phyloP scores from a whole-genome alignment of 2,797 vertebrate species.

The Anguilla pacifica region DNA sequence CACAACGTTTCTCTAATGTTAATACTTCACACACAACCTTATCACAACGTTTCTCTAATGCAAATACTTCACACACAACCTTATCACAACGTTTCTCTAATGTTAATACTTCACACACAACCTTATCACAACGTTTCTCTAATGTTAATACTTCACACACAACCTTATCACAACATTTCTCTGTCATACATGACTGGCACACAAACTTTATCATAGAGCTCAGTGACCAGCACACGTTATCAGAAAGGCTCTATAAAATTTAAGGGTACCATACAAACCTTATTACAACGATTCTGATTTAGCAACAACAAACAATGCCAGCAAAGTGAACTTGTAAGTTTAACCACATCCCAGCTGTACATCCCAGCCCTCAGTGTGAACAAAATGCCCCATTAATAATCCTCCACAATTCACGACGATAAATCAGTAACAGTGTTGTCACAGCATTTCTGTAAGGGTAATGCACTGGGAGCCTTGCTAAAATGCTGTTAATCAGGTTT shows the following conservation, averaged over 20 bases:
- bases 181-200: conserved; percentile 44
- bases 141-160: not conserved
- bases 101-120: not conserved
- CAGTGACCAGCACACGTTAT: conserved; percentile 67
- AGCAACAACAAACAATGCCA: not conserved
- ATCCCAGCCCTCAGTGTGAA: not conserved
- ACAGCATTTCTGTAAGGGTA: conserved; percentile 22
- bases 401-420: not conserved
- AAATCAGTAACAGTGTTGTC: conserved; percentile 10
- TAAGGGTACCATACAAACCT: conserved; percentile 8
- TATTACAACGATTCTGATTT: not conserved
- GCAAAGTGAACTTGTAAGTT: not conserved
- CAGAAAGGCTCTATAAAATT: not conserved
- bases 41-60: not conserved
- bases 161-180: not conserved
- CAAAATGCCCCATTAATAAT: not conserved
- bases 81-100: not conserved
- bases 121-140: too few relatives aligned
- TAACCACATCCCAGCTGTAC: not conserved
- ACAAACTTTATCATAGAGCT: not conserved
- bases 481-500: conserved; percentile 3
- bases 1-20: conserved; percentile 62
- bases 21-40: conserved; percentile 67
- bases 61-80: conserved; percentile 21
- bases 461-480: not conserved